Evolutionary conservation across 2,113 vertebrate species (phyloP), one percentile per base, ranked within the genome.

Genomic region (Limnothrissa miodon): DNA sequence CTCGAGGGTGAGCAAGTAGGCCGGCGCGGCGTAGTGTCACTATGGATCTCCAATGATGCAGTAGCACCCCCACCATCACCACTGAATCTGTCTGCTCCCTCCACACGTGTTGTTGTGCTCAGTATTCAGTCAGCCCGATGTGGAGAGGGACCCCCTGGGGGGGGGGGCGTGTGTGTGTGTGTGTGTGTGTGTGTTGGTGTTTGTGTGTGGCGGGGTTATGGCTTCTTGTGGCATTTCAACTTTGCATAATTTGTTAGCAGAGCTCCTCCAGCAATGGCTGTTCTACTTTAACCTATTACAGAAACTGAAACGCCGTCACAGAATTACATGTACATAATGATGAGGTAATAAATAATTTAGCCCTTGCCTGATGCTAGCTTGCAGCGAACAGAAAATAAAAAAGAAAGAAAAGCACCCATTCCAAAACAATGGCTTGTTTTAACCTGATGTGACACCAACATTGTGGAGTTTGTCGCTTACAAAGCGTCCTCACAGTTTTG

Each of bases 221-320:
- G 79, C 84, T 45, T 84, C 78, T 80, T 81, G 83, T 86, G 82
- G 83, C 85, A 88, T 85, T 85, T 87, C 83, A 84, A 84, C 85
- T 85, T 86, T 86, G 89, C 85, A 86, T 85, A 88, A 88, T 87
- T 82, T 83, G 81, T 82, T 78, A 80, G 46, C 79, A 80, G 48
- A 83, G 45, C 74, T 86, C 80, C 88, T 62, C 46, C 82, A 84
- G 83, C 80, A 29, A 82, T 83, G 39, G 74, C 80, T 86, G 83
- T 81, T 83, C 84, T 86, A 86, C 82, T 86, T 84, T 84, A 78
- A 87, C 83, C 39, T 29, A 42, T 79, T n/a, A 74, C 39, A 45
- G 56, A 53, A 78, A 81, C 45, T 78, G 45, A 17, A 36, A 66
- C 66, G 17, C 15, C 53, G 66, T 82, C 13, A 45, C 13, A 45